Percentiles rank a stretch among this genome's conserved stretches.
These are phyloP conservation scores for Hyphantria cunea DNA, from an alignment of 1,140 invertebrate species.

Conservation along the genomic window DNA sequence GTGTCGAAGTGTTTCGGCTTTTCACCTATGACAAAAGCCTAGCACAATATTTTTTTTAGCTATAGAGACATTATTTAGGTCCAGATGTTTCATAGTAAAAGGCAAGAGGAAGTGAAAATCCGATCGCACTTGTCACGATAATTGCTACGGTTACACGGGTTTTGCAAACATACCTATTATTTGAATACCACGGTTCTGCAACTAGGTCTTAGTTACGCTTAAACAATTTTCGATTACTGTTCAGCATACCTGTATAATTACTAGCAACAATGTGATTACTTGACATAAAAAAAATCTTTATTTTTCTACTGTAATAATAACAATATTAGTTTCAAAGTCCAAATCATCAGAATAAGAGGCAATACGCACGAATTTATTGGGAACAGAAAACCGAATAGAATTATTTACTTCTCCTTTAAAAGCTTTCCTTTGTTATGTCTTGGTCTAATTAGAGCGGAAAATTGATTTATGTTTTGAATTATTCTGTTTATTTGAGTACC, in stretches of 20 bases:
- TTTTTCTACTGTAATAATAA: background rate
- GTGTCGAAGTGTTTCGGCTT: too few relatives aligned
- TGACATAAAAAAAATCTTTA: background rate
- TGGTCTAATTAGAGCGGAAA: conserved; percentile 22
- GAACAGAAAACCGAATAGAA: conserved; percentile 4
- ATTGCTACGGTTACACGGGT: background rate
- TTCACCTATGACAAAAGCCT: too few relatives aligned
- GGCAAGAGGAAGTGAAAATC: too few relatives aligned
- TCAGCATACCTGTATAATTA: background rate
- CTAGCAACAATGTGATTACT: background rate
- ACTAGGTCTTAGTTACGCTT: background rate
- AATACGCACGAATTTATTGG: conserved; percentile 1
- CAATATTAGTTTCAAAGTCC: background rate
- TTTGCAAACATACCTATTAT: background rate
- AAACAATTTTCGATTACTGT: background rate
- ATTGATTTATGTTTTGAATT: conserved; percentile 21
- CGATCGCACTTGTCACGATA: background rate
- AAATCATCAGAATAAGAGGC: background rate
- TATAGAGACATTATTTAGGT: too few relatives aligned
- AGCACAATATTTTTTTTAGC: too few relatives aligned
- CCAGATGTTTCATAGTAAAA: too few relatives aligned
- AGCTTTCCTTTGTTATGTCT: conserved; percentile 22
- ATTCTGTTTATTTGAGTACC: conserved; percentile 11
- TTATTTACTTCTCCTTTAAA: conserved; percentile 26
- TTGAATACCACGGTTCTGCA: background rate